Base-by-base conservation (phyloP, 2,888 invertebrate genomes). In the Cartodere bifasciata region DNA sequence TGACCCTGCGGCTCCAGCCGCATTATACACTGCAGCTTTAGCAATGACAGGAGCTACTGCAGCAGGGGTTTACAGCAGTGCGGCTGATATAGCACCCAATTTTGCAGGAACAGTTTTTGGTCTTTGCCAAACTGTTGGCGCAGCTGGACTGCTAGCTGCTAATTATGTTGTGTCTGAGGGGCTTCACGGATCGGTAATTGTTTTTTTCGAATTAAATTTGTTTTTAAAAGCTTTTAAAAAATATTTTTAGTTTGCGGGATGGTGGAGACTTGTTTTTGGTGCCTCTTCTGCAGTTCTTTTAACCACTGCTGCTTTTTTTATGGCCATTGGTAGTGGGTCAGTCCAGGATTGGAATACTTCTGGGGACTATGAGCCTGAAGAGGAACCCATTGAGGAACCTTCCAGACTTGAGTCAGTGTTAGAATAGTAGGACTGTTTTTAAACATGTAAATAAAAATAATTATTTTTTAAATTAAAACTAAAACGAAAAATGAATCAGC, bases 261-360 rank as follows among this genome's bases (percentile, higher is more conserved):
- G 67, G 44, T 72, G 72, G 72, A 55, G 67, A 12, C 44, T 70
- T 11, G 69, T 71, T 2, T 72, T 72, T 41, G 70, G 70, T 0
- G 65, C 67, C 3, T 68, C 70, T 2, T 67, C 68, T 2, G 64
- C 64, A 2, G 67, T 70, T 7, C 46, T 70, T n/a, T 44, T 69
- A 4, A 56, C 63, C n/a, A 68, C 68, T 3, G 66, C 67, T 2
- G 59, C 64, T 2, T 62, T 70, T 26, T 72, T 70, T 46, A 56
- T 70, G 53, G 61, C 64, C 0, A 61, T 69, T 34, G 70, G 70
- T 4, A 69, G 69, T 40, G 71, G 71, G 3, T 65, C 67, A 3
- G 64, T 68, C 1, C 72, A 72, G 41, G 65, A 67, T 12, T 72
- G 72, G 72, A 70, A 60, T 40, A 53, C 52, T 9, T 53, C 55